Evolutionary conservation across 2,888 invertebrate species (phyloP), one percentile per base, ranked within the genome.

Genomic region (Cataglyphis rosenhaueri): DNA sequence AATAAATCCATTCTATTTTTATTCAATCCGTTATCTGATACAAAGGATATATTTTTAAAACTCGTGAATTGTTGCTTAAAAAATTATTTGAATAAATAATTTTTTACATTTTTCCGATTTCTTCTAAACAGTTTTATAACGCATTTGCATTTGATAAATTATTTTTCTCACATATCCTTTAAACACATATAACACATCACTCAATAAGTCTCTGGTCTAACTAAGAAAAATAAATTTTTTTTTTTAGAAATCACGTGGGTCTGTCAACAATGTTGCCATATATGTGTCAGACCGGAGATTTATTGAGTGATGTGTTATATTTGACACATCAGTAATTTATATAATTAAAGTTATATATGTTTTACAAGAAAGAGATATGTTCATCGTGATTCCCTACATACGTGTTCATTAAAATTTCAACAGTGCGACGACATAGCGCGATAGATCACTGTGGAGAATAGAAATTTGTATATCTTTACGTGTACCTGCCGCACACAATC

Each of bases 381-480:
- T 64, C n/a, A 9, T 57, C 9, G 57, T 59, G 44, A 48, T 71
- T 64, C 35, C 29, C 75, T 62, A 62, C 38, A 44, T 74, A 66
- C 55, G 25, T 57, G 73, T 78, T 83, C 78, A 78, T 84, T 82
- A 82, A 84, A 84, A 84, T 84, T 84, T 82, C 55, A 74, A 70
- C 64, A 75, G 18, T 41, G 62, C 59, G 52, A 59, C 41, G 62
- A 41, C 32, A 38, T 32, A 64, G 65, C 61, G 66, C 81, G 74
- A 41, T 59, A 68, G 73, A 71, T 65, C 71, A 59, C 81, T 52
- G 38, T 64, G 62, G n/a, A 62, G 55, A 68, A 81, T 70, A 84
- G 78, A 85, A 87, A 89, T 87, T 86, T 82, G 89, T 89, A 85
- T 89, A 82, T 85, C 85, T 78, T 86, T 70, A 81, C 81, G 75